Base-by-base conservation (phyloP, 2,113 vertebrate genomes). In the Piprites chloris region DNA sequence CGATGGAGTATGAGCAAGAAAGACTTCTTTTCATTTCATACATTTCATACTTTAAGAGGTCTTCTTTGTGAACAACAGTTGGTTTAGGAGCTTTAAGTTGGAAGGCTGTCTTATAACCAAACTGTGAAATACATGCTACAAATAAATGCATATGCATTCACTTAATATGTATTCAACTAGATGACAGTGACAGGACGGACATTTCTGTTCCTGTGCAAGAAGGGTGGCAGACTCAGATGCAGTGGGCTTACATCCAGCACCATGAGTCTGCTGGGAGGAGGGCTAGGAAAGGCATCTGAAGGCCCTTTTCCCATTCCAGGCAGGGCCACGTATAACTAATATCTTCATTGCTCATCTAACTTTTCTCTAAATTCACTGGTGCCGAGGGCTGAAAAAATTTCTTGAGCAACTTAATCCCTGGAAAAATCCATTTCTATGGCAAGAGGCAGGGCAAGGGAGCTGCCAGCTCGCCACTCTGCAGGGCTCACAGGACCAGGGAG, bases 401-500 rank as follows among this genome's bases (percentile, higher is more conserved):
- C 27, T 76, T 68, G 58, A 93, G 58, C 33, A 52, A 73, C 65
- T 80, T 84, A 23, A 49, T 41, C 18, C 41, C 69, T 66, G 69
- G 68, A 74, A 78, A 89, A 85, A 37, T 6, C 5, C 3, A 1
- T 49, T 66, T 62, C 55, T 46, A 3, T 6, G n/a, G 41, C 22
- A 50, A 56, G 42, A 50, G 42, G 33, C 32, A 82, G 61, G 66
- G 37, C 55, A 61, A 23, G 20, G 30, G 20, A 1, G 2, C 28
- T 82, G 42, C 32, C 69, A 13, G 15, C 62, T 68, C 22, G 0
- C 22, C 0, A 0, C n/a, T 39, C 33, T 10, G 24, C 35, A 9
- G 73, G 68, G 37, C 49, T 78, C 1, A 2, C 0, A 4, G 52
- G 37, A 33, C 2, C 1, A 0, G 13, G 50, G n/a, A 49, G 61